Evolutionary conservation across 2,888 invertebrate genomes (phyloP).

Genomic region (Orthosia gracilis): DNA sequence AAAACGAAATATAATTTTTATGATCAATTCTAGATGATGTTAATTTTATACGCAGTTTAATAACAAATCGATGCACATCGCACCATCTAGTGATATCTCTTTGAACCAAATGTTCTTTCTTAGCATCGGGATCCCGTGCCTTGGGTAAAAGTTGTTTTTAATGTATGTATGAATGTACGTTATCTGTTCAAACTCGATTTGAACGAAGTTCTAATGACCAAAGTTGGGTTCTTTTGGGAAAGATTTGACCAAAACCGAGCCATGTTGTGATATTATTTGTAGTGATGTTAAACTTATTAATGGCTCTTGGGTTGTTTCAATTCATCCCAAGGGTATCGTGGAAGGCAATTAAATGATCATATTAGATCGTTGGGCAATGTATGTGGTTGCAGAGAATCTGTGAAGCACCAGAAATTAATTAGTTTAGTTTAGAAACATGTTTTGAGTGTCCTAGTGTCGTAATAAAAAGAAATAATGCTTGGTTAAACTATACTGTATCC

Average conservation of each 20-base stretch:
- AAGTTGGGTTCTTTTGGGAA: conserved; percentile 51
- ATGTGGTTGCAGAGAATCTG: background rate
- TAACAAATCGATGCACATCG: no score
- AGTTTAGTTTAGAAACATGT: background rate
- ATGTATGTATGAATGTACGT: background rate
- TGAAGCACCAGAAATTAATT: conserved; percentile 11
- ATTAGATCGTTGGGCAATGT: background rate
- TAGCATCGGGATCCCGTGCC: no score
- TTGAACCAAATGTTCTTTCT: no score
- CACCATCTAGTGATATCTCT: no score
- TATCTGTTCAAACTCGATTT: conserved; percentile 16
- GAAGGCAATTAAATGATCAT: conserved; percentile 1
- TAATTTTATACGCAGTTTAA: no score
- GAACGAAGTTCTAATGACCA: conserved; percentile 24
- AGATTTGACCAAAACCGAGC: conserved; percentile 30
- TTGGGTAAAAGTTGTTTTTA: no score
- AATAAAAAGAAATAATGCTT: background rate
- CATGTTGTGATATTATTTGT: conserved; percentile 38
- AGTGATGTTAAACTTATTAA: conserved; percentile 42
- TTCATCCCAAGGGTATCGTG: conserved; percentile 28
- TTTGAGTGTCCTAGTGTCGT: background rate
- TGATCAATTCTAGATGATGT: no score
- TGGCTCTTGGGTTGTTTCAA: conserved; percentile 36
- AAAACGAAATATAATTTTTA: no score
- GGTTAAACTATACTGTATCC: background rate